Conservation (phyloP, 2,113 vertebrate species). For the Pseudorhombus dupliciocellatus region DNA sequence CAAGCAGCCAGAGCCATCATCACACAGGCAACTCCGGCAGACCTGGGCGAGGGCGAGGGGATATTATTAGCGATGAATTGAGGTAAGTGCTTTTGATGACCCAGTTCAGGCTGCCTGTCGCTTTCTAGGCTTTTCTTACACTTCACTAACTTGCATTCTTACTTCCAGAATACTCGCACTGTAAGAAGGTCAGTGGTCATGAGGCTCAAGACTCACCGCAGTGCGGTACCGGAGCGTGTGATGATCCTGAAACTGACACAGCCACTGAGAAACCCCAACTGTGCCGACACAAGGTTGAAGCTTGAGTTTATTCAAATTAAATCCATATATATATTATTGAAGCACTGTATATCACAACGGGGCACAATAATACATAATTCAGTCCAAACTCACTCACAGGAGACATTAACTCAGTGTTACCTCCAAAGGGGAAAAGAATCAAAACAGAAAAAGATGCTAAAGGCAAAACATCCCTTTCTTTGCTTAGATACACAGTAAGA, state of each 20-base stretch:
- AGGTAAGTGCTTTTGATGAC: constrained; percentile 76
- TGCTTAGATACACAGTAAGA: constrained; percentile 21
- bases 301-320: not conserved
- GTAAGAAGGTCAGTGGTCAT: constrained; percentile 64
- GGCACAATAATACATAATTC: constrained; percentile 42
- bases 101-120: constrained; percentile 70
- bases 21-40: constrained; percentile 59
- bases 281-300: not conserved
- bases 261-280: not conserved
- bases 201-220: constrained; percentile 35
- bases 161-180: constrained; percentile 39
- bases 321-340: constrained; percentile 7
- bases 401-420: constrained; percentile 44
- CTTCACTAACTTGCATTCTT: constrained; percentile 62
- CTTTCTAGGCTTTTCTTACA: constrained; percentile 46
- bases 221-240: constrained; percentile 31
- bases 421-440: constrained; percentile 9
- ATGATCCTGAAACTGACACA: constrained; percentile 23
- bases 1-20: constrained; percentile 69
- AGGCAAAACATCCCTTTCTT: constrained; percentile 41
- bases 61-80: constrained; percentile 74
- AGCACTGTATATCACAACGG: constrained; percentile 1
- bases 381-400: constrained; percentile 39
- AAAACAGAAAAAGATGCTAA: constrained; percentile 42
- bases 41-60: constrained; percentile 61